Evolutionary conservation across 1,140 invertebrate species (phyloP), one percentile per base, ranked within the genome.

Genomic region (Amphibalanus amphitrite): DNA sequence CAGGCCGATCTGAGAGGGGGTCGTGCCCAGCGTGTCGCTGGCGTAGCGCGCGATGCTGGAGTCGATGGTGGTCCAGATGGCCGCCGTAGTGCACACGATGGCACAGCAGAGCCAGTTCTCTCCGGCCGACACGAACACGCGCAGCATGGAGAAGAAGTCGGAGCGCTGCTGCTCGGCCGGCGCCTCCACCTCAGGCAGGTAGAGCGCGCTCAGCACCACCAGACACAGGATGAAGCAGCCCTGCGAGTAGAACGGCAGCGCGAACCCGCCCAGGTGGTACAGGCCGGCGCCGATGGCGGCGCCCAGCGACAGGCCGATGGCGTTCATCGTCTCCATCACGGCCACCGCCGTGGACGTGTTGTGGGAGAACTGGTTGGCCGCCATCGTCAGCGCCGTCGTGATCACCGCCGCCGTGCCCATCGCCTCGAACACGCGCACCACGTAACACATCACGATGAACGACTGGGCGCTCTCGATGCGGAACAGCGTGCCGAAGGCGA

Each of bases 311-410:
- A 85, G 71, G 47, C 85, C 84, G 74, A 59, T 38, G 70, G 81
- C 75, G 15, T n/a, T n/a, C n/a, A 70, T 73, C 73, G 84, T 77
- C n/a, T 77, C 77, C 71, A 82, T 78, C 76, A 85, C 85, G 17
- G 85, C 71, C 38, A 82, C 75, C 75, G 83, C 80, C 47, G 23
- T 59, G 13, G 13, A 23, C n/a, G n/a, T n/a, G n/a, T n/a, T n/a
- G n/a, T n/a, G n/a, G n/a, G n/a, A n/a, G 67, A 84, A 78, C 29
- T 86, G 75, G 8, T 77, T 76, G 38, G 84, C 76, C 28, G 84
- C 85, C 29, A 84, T 84, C 68, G 83, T 82, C 75, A 86, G 85
- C 65, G 84, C 84, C 84, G 84, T 75, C 84, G 84, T 40, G 84
- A 85, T 59, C 1, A 85, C 77, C 15, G 82, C 75, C 33, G 77